A percentile compares a stretch with the other conserved stretches of the same genome.
Conservation (phyloP, 1,140 invertebrate genomes). For the Drosophila lowei region DNA sequence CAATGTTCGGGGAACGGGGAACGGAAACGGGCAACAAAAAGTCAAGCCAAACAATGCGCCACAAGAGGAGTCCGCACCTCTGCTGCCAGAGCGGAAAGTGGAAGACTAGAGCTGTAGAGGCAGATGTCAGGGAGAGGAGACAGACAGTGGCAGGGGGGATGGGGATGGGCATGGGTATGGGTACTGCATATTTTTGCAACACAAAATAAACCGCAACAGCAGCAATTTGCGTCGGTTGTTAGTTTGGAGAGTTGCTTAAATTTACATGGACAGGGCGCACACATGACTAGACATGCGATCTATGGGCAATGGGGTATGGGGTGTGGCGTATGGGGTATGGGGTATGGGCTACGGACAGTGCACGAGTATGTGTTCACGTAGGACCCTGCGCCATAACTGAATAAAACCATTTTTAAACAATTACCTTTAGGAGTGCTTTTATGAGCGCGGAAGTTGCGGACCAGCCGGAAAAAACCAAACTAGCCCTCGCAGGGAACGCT, state of each 20-base stretch:
- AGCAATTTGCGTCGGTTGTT: constrained; percentile 78
- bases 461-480: constrained; percentile 29
- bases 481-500: background rate
- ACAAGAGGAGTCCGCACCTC: constrained; percentile 15
- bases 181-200: constrained; percentile 72
- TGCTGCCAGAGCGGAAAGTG: background rate
- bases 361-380: constrained; percentile 2
- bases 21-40: constrained; percentile 63
- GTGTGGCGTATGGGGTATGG: constrained; percentile 15
- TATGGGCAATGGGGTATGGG: constrained; percentile 20
- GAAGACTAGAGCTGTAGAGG: background rate
- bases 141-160: background rate
- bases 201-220: constrained; percentile 80
- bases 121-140: constrained; percentile 8
- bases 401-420: constrained; percentile 79
- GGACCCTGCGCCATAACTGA: constrained; percentile 56
- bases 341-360: background rate
- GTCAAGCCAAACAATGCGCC: constrained; percentile 74
- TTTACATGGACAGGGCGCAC: constrained; percentile 64
- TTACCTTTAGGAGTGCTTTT: constrained; percentile 73
- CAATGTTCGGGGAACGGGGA: constrained; percentile 50
- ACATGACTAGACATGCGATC: constrained; percentile 67
- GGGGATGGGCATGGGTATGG: background rate
- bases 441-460: constrained; percentile 59
- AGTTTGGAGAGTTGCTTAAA: constrained; percentile 70